phyloP scores from a whole-genome alignment of 2,797 vertebrate species.

The Lepus townsendii region DNA sequence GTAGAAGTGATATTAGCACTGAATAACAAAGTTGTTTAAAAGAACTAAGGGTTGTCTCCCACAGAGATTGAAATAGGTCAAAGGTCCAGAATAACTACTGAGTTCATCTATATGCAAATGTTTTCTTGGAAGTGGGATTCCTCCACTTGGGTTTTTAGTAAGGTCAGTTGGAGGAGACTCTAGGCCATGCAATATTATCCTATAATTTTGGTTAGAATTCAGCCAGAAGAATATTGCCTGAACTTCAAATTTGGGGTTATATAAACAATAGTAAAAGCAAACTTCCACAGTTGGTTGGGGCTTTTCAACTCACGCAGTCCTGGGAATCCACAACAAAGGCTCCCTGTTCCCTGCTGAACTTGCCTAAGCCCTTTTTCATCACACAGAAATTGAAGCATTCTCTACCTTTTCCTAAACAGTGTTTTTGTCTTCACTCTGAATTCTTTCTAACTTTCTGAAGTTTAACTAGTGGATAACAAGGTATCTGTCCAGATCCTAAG shows the following conservation, averaged over 20 bases:
- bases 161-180: background rate
- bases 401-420: background rate
- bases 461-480: background rate
- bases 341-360: background rate
- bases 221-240: background rate
- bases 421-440: background rate
- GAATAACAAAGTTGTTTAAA: conserved; percentile 48
- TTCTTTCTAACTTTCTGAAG: background rate
- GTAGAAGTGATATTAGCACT: conserved; percentile 8
- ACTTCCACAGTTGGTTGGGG: background rate
- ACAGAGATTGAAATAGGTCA: background rate
- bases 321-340: background rate
- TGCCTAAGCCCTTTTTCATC: background rate
- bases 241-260: background rate
- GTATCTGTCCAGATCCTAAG: background rate
- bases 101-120: conserved; percentile 43
- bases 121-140: conserved; percentile 24
- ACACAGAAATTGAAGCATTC: background rate
- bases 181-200: background rate
- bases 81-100: background rate
- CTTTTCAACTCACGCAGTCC: background rate
- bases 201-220: background rate
- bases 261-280: conserved; percentile 2
- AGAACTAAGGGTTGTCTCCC: conserved; percentile 9
- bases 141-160: conserved; percentile 33